A percentile compares a stretch with the other conserved stretches of the same genome.
phyloP scores from a whole-genome alignment of 2,113 vertebrate species.

The Pangasianodon gigas region DNA sequence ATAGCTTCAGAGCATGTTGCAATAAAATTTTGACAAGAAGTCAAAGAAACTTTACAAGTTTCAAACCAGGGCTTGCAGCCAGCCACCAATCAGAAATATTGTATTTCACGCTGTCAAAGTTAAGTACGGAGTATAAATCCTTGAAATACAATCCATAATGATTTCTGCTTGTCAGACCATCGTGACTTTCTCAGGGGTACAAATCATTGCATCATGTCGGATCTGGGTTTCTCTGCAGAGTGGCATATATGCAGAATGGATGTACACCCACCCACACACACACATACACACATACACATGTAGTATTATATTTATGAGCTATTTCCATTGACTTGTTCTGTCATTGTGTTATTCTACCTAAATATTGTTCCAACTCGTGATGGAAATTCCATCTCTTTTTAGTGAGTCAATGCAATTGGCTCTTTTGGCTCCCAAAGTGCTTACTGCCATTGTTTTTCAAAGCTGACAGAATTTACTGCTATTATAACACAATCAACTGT shows the following conservation, averaged over 20 bases:
- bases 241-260: constrained; percentile 21
- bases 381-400: background rate
- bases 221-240: constrained; percentile 40
- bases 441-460: background rate
- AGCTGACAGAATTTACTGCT: background rate
- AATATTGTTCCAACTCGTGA: background rate
- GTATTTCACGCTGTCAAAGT: constrained; percentile 46
- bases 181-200: constrained; percentile 43
- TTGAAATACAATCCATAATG: constrained; percentile 53
- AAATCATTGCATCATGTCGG: constrained; percentile 48
- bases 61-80: constrained; percentile 23
- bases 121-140: constrained; percentile 45
- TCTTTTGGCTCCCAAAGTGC: background rate
- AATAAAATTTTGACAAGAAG: constrained; percentile 13
- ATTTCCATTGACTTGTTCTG: background rate
- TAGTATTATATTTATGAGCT: constrained; percentile 8
- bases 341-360: background rate
- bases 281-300: background rate
- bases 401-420: background rate
- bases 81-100: constrained; percentile 45
- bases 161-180: constrained; percentile 48
- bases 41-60: constrained; percentile 26
- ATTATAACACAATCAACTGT: constrained; percentile 16
- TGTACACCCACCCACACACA: constrained; percentile 1
- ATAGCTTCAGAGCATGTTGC: constrained; percentile 9